Evolutionary conservation across 2,888 invertebrate species (phyloP), one percentile per base, ranked within the genome.

Genomic region (Drosophila fulvimacula): DNA sequence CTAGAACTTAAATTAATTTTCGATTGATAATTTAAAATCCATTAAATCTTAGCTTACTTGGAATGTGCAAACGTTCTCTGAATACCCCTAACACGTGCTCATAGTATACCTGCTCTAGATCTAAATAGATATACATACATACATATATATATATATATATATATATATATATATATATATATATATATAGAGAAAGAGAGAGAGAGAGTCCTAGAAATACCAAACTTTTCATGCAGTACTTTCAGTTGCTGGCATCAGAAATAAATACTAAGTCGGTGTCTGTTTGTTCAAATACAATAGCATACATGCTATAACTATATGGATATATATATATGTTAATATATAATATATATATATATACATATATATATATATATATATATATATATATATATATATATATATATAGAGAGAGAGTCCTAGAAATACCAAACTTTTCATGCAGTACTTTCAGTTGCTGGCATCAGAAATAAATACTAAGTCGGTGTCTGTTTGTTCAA

Each of bases 261-360:
- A n/a, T 48, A 61, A 30, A 44, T 39, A 36, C 19, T 44, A 36
- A 36, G 27, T 60, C 36, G n/a, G 24, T 60, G 24, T 38, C 30
- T 61, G 34, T 36, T 34, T 46, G 36, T 48, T 49, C 19, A 36
- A 48, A 58, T 58, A 51, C 51, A 49, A 19, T 39, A 19, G 17
- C 21, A 56, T 57, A 17, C 5, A 32, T 58, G 51, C 52, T 36
- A 49, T 21, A 51, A 34, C 52, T 36, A 51, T 21, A 38, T 60
- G 15, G 57, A 53, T 48, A 66, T 34, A 53, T 38, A 49, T 65
- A 62, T 41, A 32, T n/a, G n/a, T n/a, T n/a, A n/a, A n/a, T n/a
- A n/a, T n/a, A n/a, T n/a, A n/a, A n/a, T n/a, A n/a, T n/a, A n/a
- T n/a, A 49, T 53, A 39, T 21, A 51, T 41, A 17, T 36, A 60